Evolutionary conservation across 2,797 vertebrate genomes (phyloP).

Genomic region (Neosalanx taihuensis): DNA sequence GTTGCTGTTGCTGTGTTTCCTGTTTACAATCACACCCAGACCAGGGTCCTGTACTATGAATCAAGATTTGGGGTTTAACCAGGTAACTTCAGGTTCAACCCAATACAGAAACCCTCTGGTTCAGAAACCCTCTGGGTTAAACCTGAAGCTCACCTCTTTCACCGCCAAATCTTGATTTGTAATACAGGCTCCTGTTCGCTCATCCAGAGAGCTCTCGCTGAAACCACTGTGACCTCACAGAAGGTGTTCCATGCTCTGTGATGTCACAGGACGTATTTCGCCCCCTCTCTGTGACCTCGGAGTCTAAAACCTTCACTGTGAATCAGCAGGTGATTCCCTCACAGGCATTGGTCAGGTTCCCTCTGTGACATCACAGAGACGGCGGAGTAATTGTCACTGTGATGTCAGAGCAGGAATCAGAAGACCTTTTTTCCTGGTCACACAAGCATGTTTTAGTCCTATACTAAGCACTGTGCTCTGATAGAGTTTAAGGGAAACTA

Average conservation of each 20-base stretch:
- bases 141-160: too few species aligned
- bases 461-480: neutral
- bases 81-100: too few species aligned
- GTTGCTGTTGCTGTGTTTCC: slow-evolving; percentile 28
- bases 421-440: neutral
- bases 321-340: slow-evolving; percentile 24
- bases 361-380: slow-evolving; percentile 24
- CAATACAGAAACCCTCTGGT: too few species aligned
- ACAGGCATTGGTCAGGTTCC: slow-evolving; percentile 20
- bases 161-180: too few species aligned
- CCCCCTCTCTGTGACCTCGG: neutral
- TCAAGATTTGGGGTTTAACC: too few species aligned
- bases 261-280: slow-evolving; percentile 23
- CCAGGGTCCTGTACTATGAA: too few species aligned
- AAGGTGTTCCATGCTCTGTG: slow-evolving; percentile 30
- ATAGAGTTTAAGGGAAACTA: too few species aligned
- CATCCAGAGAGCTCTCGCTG: slow-evolving; percentile 25
- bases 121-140: too few species aligned
- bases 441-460: neutral
- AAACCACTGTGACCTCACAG: slow-evolving; percentile 63
- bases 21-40: slow-evolving; percentile 39
- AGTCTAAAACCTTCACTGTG: slow-evolving; percentile 1
- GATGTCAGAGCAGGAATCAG: slow-evolving; percentile 1
- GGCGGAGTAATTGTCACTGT: neutral
- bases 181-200: too few species aligned